These are phyloP conservation scores for Sycophila texana DNA, from an alignment of 2,888 invertebrate genomes.

Conservation along the genomic window DNA sequence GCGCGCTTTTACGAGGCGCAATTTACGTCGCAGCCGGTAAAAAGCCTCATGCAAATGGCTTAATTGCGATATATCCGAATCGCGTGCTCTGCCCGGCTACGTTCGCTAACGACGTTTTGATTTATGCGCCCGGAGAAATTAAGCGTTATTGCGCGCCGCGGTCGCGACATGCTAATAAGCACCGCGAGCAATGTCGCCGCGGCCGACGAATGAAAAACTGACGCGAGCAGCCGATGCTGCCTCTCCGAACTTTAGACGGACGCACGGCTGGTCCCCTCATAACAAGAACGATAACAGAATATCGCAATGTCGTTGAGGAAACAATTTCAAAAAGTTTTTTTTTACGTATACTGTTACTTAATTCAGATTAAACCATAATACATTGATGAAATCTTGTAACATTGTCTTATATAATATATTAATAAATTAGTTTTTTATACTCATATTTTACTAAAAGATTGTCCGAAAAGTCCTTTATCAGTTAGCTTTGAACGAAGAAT, in stretches of 20 bases:
- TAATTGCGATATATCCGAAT: slow-evolving; percentile 56
- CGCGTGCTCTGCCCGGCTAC: slow-evolving; percentile 23
- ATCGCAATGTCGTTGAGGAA: no score
- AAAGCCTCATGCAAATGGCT: slow-evolving; percentile 54
- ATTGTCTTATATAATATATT: no score
- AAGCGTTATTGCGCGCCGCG: slow-evolving; percentile 10
- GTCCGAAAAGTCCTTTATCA: no score
- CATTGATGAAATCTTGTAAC: no score
- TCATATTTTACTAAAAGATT: no score
- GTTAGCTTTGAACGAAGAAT: no score
- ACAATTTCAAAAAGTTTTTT: no score
- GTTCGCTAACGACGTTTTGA: slow-evolving; percentile 54
- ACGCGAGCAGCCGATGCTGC: slow-evolving; percentile 14
- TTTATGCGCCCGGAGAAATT: slow-evolving; percentile 47
- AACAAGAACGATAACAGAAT: no score
- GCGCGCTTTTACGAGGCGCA: slow-evolving; percentile 41
- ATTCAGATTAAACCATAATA: no score
- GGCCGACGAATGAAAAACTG: slow-evolving; percentile 7
- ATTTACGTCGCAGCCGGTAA: slow-evolving; percentile 30
- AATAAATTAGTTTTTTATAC: no score
- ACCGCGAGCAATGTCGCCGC: neutral
- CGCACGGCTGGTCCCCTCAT: neutral
- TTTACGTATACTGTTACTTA: no score
- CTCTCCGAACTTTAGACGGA: neutral
- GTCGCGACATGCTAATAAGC: slow-evolving; percentile 43